Evolutionary conservation across 1,140 invertebrate species (phyloP).

Genomic region (Conus ventricosus): DNA sequence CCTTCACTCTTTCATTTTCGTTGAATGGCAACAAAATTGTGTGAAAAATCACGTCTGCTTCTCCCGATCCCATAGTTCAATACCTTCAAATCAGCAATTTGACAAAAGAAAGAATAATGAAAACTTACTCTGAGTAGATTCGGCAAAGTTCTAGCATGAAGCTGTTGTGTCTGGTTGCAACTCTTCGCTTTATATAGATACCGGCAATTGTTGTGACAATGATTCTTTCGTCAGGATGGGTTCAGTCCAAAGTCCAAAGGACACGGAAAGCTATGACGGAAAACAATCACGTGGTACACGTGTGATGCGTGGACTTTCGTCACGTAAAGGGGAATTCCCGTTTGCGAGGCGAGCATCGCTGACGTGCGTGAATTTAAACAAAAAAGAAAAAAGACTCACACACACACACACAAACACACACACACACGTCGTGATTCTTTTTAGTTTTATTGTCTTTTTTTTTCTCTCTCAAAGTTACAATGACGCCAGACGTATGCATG

Average conservation of each 20-base stretch:
- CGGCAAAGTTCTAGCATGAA: conserved; percentile 26
- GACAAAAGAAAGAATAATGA: too few relatives aligned
- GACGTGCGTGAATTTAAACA: too few relatives aligned
- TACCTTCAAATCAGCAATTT: background rate
- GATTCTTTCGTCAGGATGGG: background rate
- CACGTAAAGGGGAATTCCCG: too few relatives aligned
- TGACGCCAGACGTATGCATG: too few relatives aligned
- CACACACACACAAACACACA: too few relatives aligned
- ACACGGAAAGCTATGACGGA: background rate
- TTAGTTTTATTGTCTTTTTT: too few relatives aligned
- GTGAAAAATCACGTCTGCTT: background rate
- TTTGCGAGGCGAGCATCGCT: too few relatives aligned
- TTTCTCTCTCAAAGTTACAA: too few relatives aligned
- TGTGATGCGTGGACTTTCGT: background rate
- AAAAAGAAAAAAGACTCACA: too few relatives aligned
- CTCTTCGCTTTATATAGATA: background rate
- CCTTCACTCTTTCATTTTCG: too few relatives aligned
- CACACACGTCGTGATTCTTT: too few relatives aligned
- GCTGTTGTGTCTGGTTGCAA: background rate
- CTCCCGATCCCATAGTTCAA: background rate
- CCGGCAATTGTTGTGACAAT: background rate
- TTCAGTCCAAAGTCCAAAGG: conserved; percentile 17
- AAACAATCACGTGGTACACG: conserved; percentile 8
- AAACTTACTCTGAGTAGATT: background rate
- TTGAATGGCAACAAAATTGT: too few relatives aligned